Evolutionary conservation across 2,113 vertebrate genomes (phyloP), one percentile per base, ranked within the genome.

Genomic region (Poeciliopsis retropinna): DNA sequence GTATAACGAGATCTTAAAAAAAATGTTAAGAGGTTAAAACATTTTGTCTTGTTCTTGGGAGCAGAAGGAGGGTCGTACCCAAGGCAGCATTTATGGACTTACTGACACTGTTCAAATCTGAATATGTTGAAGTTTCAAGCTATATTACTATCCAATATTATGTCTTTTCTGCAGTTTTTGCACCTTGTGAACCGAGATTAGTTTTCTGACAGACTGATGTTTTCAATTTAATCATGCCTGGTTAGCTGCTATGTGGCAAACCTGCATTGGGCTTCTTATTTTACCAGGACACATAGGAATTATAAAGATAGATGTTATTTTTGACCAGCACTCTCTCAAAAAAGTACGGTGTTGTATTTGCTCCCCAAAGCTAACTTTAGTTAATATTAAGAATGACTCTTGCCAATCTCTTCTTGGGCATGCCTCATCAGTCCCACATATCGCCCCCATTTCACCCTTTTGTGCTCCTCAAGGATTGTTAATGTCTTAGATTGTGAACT

Each of bases 401-500:
- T 93, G 93, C 93, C 92, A 92, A 93, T 93, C 93, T 94, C 95
- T 96, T 90, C 93, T 93, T 85, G 92, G 94, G 95, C 69, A 68
- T 80, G 78, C 71, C 94, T 94, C 95, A 72, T 60, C 77, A 47
- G 63, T 73, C 76, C 9, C 54, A 14, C 37, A 27, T 61, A 39
- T 67, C 28, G 37, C 29, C 28, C 60, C 73, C 44, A 41, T 31
- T 8, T 66, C 41, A 66, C 84, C 76, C 83, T 70, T 73, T 90
- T 84, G 95, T 92, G 95, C 95, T 95, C 96, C 95, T 96, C 95
- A 95, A 95, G 95, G 96, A 96, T 97, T 93, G 95, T 96, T 96
- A 96, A 96, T 95, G 95, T 96, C 95, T 98, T 95, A 97, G 95
- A 97, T 95, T 94, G 95, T 95, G 96, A 37, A 37, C 34, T 37